phyloP scores from a whole-genome alignment of 2,113 vertebrate genomes.

The Mohoua ochrocephala region DNA sequence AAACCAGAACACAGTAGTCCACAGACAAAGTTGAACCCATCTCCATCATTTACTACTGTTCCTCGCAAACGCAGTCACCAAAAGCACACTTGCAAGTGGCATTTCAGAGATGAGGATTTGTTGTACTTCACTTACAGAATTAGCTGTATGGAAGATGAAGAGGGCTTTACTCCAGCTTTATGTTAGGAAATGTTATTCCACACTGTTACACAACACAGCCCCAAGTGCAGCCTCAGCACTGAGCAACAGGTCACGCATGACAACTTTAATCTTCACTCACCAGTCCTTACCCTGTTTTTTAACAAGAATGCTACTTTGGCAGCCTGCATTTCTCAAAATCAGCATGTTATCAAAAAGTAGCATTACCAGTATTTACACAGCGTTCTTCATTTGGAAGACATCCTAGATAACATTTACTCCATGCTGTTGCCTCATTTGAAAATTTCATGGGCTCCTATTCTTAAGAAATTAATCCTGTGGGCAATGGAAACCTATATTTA shows the following conservation, averaged over 20 bases:
- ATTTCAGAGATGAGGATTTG: neutral
- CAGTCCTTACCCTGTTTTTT: neutral
- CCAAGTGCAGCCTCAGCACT: neutral
- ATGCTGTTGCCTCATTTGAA: neutral
- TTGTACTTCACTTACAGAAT: neutral
- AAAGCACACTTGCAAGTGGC: neutral
- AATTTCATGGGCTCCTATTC: neutral
- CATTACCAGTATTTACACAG: neutral
- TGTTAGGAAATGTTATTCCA: neutral
- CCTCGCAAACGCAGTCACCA: neutral
- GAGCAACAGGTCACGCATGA: neutral
- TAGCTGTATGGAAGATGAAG: neutral
- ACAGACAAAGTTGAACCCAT: neutral
- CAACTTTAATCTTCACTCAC: constrained; percentile 14
- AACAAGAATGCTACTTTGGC: neutral
- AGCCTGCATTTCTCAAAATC: constrained; percentile 24
- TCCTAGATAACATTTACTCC: neutral
- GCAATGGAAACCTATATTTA: neutral
- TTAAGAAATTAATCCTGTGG: neutral
- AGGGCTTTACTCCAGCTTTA: neutral
- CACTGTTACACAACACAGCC: neutral
- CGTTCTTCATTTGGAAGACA: neutral
- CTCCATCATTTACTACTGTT: neutral
- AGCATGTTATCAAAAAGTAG: neutral
- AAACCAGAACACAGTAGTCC: constrained; percentile 13